phyloP scores from a whole-genome alignment of 2,113 vertebrate genomes.

The Myrmophylax atrothorax region DNA sequence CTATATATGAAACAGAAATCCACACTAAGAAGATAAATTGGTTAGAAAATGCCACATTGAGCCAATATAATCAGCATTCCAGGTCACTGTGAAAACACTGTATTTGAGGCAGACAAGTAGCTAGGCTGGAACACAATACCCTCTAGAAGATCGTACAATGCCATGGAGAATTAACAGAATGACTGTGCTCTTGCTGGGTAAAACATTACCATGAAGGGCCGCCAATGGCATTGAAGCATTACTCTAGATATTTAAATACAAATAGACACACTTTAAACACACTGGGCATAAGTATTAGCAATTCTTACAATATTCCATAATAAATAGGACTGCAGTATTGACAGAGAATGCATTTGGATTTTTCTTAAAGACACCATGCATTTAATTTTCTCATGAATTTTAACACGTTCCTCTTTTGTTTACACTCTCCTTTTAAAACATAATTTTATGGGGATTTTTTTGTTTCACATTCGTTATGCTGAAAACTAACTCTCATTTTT shows the following conservation, averaged over 20 bases:
- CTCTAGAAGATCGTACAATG: neutral
- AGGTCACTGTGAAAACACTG: neutral
- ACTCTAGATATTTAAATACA: neutral
- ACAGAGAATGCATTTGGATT: neutral
- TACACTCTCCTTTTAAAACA: neutral
- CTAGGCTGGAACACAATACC: neutral
- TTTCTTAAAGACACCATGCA: neutral
- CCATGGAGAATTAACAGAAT: neutral
- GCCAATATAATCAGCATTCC: neutral
- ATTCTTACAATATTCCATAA: neutral
- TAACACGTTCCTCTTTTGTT: neutral
- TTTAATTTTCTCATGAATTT: neutral
- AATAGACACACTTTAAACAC: neutral
- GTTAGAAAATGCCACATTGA: neutral
- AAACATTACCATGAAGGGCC: neutral
- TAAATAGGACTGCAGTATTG: neutral
- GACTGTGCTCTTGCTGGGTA: neutral
- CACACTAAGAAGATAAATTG: neutral
- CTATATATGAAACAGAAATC: neutral
- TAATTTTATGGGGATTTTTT: neutral
- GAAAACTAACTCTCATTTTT: neutral
- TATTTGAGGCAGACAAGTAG: neutral
- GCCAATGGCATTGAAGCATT: neutral
- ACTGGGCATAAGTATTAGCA: neutral
- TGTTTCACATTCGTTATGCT: neutral